These are phyloP conservation scores for Alethe diademata DNA, from an alignment of 2,113 vertebrate genomes.

Conservation along the genomic window DNA sequence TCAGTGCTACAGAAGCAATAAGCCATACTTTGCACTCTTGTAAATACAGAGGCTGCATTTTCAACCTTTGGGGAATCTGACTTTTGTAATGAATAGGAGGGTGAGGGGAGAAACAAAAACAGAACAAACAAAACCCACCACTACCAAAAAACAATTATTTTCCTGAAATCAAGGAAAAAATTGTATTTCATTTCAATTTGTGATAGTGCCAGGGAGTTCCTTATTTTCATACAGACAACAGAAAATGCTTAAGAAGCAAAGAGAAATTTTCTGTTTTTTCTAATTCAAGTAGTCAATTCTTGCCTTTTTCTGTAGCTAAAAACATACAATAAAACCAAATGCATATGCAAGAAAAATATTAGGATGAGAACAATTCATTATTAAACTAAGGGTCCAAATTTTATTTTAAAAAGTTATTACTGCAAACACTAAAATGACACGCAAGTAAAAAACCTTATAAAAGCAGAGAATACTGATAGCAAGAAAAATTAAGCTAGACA, in stretches of 20 bases:
- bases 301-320: not conserved
- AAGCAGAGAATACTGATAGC: not conserved
- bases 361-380: not conserved
- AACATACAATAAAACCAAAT: not conserved
- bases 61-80: not conserved
- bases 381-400: not conserved
- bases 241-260: not conserved
- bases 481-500: not conserved
- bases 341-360: not conserved
- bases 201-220: not conserved
- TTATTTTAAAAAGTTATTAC: constrained; percentile 6
- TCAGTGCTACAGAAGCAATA: not conserved
- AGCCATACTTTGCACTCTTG: not conserved
- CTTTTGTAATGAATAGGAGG: not conserved
- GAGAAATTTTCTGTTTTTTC: not conserved
- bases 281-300: not conserved
- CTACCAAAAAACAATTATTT: not conserved
- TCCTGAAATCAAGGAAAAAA: not conserved
- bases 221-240: not conserved
- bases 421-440: not conserved
- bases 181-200: not conserved
- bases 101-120: not conserved
- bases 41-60: not conserved
- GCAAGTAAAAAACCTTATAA: not conserved
- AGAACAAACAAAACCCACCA: not conserved